These are phyloP conservation scores for Taurulus bubalis DNA, from an alignment of 2,113 vertebrate genomes.

Conservation along the genomic window DNA sequence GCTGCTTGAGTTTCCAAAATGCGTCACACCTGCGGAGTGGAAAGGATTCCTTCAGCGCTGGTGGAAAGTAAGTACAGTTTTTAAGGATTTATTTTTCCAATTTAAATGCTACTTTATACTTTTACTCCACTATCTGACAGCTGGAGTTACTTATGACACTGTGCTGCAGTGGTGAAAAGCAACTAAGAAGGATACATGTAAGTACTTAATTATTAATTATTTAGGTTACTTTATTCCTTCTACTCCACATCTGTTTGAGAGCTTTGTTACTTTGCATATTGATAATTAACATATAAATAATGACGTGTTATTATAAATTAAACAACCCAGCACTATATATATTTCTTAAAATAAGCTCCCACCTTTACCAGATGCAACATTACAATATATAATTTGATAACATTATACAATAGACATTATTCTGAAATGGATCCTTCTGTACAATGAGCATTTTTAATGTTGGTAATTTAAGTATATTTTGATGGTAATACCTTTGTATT, in stretches of 20 bases:
- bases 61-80: background rate
- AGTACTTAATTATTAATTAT: background rate
- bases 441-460: background rate
- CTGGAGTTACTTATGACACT: background rate
- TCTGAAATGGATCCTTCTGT: background rate
- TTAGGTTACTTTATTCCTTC: background rate
- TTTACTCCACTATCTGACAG: background rate
- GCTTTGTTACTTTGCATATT: background rate
- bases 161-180: background rate
- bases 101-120: background rate
- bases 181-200: background rate
- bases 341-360: background rate
- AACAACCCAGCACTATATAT: background rate
- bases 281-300: background rate
- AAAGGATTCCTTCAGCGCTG: background rate
- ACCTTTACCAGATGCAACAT: background rate
- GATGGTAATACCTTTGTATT: background rate
- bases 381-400: background rate
- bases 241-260: background rate
- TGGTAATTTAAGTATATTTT: background rate
- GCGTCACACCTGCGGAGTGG: background rate
- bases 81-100: background rate
- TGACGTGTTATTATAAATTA: background rate
- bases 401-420: background rate
- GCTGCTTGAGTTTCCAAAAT: background rate